These are phyloP conservation scores for Aphelenchoides bicaudatus DNA, from an alignment of 2,888 invertebrate species.

Conservation along the genomic window DNA sequence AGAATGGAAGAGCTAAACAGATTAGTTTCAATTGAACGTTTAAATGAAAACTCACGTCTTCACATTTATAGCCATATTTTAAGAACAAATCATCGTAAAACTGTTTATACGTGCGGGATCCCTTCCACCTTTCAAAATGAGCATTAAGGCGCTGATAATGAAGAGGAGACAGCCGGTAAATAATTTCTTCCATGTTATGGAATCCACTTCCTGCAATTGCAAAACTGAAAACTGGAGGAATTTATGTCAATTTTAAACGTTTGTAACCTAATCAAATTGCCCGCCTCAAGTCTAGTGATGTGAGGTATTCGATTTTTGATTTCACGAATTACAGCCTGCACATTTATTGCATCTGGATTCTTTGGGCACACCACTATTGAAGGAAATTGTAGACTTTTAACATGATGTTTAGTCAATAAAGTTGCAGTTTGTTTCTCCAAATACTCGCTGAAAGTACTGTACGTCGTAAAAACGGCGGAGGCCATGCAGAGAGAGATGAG, in stretches of 20 bases:
- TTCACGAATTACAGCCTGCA: constrained; percentile 4
- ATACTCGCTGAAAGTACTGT: constrained; percentile 28
- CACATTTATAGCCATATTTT: constrained; percentile 18
- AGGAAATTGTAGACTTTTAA: constrained; percentile 2
- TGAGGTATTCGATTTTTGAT: constrained; percentile 5
- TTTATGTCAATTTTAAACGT: too few species aligned
- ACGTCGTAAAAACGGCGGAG: constrained; percentile 26
- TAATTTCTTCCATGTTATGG: constrained; percentile 17
- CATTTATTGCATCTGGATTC: constrained; percentile 9
- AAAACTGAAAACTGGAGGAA: too few species aligned
- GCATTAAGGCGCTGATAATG: constrained; percentile 14
- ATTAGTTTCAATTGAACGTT: background rate
- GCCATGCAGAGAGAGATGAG: constrained; percentile 23
- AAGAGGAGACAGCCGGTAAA: background rate
- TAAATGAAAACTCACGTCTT: constrained; percentile 20
- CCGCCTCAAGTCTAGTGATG: constrained; percentile 12
- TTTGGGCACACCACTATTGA: constrained; percentile 16
- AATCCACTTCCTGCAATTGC: constrained; percentile 22
- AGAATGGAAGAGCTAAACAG: constrained; percentile 18
- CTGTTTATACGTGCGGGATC: constrained; percentile 12
- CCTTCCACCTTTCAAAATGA: constrained; percentile 11
- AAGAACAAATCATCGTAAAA: constrained; percentile 24
- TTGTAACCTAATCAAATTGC: constrained; percentile 29
- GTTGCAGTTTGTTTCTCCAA: constrained; percentile 35
- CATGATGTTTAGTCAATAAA: constrained; percentile 33